Evolutionary conservation across 1,140 invertebrate species (phyloP).

Genomic region (Diuraphis noxia): DNA sequence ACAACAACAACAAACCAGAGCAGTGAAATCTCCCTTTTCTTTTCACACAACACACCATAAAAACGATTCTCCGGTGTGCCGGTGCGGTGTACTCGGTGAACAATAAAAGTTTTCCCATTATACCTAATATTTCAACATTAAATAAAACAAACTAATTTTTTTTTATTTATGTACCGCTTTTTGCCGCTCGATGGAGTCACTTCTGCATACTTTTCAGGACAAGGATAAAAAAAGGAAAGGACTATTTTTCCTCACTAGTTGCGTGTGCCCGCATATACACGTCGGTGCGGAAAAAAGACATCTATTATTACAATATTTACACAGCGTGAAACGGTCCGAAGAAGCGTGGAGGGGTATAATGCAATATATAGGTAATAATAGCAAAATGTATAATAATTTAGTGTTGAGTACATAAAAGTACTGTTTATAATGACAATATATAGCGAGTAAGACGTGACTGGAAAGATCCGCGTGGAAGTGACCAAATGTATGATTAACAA

Average conservation of each 20-base stretch:
- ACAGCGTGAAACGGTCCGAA: not conserved
- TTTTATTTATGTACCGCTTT: slow-evolving; percentile 9
- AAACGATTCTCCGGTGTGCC: slow-evolving; percentile 42
- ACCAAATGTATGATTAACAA: too few relatives aligned
- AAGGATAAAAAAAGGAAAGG: not conserved
- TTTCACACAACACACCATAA: slow-evolving; percentile 46
- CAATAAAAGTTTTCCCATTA: slow-evolving; percentile 54
- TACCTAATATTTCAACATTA: slow-evolving; percentile 51
- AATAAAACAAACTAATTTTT: slow-evolving; percentile 52
- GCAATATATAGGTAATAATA: not conserved
- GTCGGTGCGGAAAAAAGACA: not conserved
- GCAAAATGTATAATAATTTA: not conserved
- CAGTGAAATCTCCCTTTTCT: slow-evolving; percentile 49
- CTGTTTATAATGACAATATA: not conserved
- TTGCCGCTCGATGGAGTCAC: slow-evolving; percentile 36
- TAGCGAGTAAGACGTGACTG: not conserved
- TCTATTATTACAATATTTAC: not conserved
- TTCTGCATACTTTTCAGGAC: not conserved
- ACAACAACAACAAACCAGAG: slow-evolving; percentile 40
- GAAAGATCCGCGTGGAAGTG: not conserved
- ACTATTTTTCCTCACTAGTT: slow-evolving; percentile 40
- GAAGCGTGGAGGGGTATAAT: not conserved
- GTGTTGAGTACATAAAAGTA: not conserved
- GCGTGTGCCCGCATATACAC: not conserved
- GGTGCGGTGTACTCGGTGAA: slow-evolving; percentile 15